Conservation (phyloP, 2,888 invertebrate genomes). For the Bombylius major region DNA sequence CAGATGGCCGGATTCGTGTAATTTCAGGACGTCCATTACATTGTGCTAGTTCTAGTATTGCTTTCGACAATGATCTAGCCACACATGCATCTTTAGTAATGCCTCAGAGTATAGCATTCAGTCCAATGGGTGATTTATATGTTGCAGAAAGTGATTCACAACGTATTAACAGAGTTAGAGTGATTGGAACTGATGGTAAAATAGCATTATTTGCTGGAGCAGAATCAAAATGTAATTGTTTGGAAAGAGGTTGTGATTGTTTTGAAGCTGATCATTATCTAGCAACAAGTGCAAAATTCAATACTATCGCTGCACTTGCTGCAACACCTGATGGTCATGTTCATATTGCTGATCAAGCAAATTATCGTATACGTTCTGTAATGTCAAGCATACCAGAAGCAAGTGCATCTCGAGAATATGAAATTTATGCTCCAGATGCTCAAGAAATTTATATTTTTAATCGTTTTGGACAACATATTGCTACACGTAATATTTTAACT, state of each 20-base stretch:
- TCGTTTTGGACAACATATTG: slow-evolving; percentile 87
- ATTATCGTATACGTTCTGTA: slow-evolving; percentile 74
- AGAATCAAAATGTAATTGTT: slow-evolving; percentile 86
- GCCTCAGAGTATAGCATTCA: slow-evolving; percentile 90
- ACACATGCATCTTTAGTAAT: slow-evolving; percentile 83
- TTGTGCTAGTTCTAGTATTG: slow-evolving; percentile 71
- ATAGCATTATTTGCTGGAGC: slow-evolving; percentile 89
- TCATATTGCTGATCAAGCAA: slow-evolving; percentile 91
- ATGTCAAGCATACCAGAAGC: slow-evolving; percentile 83
- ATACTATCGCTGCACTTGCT: slow-evolving; percentile 82
- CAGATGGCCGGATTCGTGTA: slow-evolving; percentile 81
- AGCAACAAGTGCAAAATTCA: slow-evolving; percentile 87
- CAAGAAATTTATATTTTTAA: slow-evolving; percentile 92
- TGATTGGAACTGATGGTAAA: slow-evolving; percentile 87
- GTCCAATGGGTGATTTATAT: slow-evolving; percentile 80
- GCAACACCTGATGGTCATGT: slow-evolving; percentile 90
- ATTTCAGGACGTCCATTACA: slow-evolving; percentile 88
- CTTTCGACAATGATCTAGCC: slow-evolving; percentile 74
- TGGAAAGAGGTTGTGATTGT: slow-evolving; percentile 83
- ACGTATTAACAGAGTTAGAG: slow-evolving; percentile 78
- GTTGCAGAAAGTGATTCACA: slow-evolving; percentile 95
- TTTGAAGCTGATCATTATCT: slow-evolving; percentile 84
- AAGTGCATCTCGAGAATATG: slow-evolving; percentile 72
- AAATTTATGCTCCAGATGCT: slow-evolving; percentile 88
- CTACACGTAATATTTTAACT: slow-evolving; percentile 89